Evolutionary conservation across 2,113 vertebrate species (phyloP), one percentile per base, ranked within the genome.

Genomic region (Toxotes jaculatrix): DNA sequence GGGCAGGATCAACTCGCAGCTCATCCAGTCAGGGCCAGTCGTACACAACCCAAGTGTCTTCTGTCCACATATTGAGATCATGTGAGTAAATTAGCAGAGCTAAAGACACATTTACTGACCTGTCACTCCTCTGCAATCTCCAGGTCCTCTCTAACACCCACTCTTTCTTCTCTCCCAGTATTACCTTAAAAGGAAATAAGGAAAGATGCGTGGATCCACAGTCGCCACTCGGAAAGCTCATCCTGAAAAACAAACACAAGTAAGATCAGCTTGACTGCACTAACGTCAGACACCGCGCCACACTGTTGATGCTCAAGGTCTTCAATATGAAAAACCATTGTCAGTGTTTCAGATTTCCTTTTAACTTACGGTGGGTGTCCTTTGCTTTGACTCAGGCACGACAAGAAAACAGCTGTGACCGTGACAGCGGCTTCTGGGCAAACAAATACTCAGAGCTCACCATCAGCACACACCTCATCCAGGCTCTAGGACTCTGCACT

Each of bases 131-230:
- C 74, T 43, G 27, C 36, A 3, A 61, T 38, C 14, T 31, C 38
- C 51, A n/a, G 34, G 10, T 11, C 32, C 13, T 64, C 31, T 1
- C 73, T 82, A 34, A 71, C 38, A 9, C 4, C 4, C 1, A 4
- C 47, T n/a, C 23, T 55, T 8, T 64, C 43, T n/a, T 59, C 10
- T 45, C n/a, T 59, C 42, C 5, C 57, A 86, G 84, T 34, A 40
- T 72, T 5, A 84, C 51, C 7, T n/a, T 0, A 34, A 36, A 7
- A 43, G 38, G 2, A 14, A 40, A 78, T 1, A 61, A 47, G 45
- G 7, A 78, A 0, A 84, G 82, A 65, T 87, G 82, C 10, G 43
- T 87, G 43, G 12, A 1, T 40, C 80, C 85, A 12, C 0, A 60
- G 40, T 77, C 81, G 5, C 8, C 4, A 4, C 12, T 80, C 0